phyloP scores from a whole-genome alignment of 92 coral and sea anemone species.

The Chrysogorgia sp. region DNA sequence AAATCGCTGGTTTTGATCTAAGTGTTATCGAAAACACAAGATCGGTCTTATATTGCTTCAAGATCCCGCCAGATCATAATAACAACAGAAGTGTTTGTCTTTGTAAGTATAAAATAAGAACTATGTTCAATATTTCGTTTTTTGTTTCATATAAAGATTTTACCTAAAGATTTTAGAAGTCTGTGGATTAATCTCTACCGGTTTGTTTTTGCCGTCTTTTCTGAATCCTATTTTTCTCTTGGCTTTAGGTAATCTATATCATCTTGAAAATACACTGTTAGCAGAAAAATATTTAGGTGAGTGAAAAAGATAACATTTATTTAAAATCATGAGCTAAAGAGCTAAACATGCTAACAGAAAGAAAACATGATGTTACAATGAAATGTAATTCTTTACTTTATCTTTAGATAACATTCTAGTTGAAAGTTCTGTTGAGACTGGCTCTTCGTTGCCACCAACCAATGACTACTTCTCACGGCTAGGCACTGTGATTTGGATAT shows the following conservation, averaged over 20 bases:
- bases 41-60: not conserved
- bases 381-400: no score
- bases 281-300: not conserved
- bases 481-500: not conserved
- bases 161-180: no score
- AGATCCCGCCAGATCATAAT: not conserved
- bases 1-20: not conserved
- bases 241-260: not conserved
- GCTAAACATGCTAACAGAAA: no score
- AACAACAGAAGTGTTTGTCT: not conserved
- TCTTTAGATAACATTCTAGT: not conserved
- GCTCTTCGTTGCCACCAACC: not conserved
- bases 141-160: no score
- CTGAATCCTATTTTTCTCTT: not conserved
- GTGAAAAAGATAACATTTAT: not conserved
- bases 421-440: not conserved
- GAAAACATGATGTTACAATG: no score
- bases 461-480: not conserved
- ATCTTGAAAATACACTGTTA: not conserved
- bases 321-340: no score
- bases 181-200: no score
- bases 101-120: not conserved
- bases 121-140: no score
- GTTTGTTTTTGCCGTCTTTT: no score
- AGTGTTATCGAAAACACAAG: not conserved